Base-by-base conservation (phyloP, 2,797 vertebrate species). In the Cichlasoma orientale region DNA sequence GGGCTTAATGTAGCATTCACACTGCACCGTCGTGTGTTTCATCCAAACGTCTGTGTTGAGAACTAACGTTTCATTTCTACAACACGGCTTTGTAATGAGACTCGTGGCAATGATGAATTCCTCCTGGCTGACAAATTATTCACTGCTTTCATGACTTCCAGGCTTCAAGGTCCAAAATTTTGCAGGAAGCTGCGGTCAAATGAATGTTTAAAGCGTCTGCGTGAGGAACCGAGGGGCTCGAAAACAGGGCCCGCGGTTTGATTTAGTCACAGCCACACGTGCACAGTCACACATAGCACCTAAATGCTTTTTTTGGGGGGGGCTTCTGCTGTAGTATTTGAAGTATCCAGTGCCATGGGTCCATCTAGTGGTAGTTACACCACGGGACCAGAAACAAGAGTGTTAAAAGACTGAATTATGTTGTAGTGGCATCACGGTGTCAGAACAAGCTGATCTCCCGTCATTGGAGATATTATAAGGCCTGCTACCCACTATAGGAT, bases 1-100 rank as follows among this genome's bases (percentile, higher is more conserved):
- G 93, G 94, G 94, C 93, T 94, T 93, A 91, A 93, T 84, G 89
- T 93, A 93, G 92, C 91, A 91, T 90, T 75, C 80, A 83, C 72
- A 83, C 74, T 56, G 80, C 79, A 87, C 80, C 25, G 41, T 78
- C 68, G 87, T 82, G 88, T 85, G 88, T 89, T 84, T 86, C 86
- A 78, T 78, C 79, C 73, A 72, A 72, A 80, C 76, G 81, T 90
- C 71, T 89, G 56, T 38, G 76, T 86, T 61, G 38, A 77, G 80
- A 82, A 75, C 83, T 77, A 68, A 75, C 36, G 44, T 85, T 77
- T 74, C 1, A 58, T 79, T 77, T 72, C 79, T 59, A 41, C 82
- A 86, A 66, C 75, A 76, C 69, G 54, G 68, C 58, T 88, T 84
- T 83, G 71, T 78, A 75, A 82, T 61, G 72, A 82, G 74, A 78